Conservation (phyloP, 2,797 vertebrate genomes). For the Loris lydekkerianus region DNA sequence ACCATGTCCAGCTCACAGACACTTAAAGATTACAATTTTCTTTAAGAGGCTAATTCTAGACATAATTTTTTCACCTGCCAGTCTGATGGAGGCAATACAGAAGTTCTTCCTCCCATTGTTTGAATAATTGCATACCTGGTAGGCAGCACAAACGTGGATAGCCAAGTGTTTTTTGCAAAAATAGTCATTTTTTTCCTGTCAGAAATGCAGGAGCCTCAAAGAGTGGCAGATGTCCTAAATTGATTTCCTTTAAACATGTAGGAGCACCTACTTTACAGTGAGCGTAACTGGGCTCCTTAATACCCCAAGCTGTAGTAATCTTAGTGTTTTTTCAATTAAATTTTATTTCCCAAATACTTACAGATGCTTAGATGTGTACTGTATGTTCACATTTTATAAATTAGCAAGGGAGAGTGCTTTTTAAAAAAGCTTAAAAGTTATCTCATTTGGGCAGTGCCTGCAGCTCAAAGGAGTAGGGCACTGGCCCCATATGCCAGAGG, state of each 20-base stretch:
- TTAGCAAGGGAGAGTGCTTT: background rate
- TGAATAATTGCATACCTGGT: background rate
- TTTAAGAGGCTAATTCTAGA: background rate
- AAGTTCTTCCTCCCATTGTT: background rate
- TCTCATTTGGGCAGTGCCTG: background rate
- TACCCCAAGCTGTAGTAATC: background rate
- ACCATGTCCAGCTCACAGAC: background rate
- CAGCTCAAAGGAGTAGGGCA: no score
- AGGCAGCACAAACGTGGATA: background rate
- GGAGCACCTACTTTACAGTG: background rate
- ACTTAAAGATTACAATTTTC: background rate
- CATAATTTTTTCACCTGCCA: background rate
- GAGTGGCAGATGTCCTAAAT: background rate
- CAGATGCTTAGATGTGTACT: background rate
- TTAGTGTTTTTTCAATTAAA: background rate
- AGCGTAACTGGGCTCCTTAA: background rate
- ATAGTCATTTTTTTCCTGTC: background rate
- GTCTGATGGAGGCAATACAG: background rate
- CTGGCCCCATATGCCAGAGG: no score
- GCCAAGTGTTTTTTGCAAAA: background rate
- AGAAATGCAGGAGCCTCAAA: background rate
- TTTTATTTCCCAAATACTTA: background rate
- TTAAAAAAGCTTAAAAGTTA: background rate
- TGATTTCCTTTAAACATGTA: background rate
- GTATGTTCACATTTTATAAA: background rate